Percentiles rank a stretch among this genome's conserved stretches.
These are phyloP conservation scores for Cherax destructor DNA, from an alignment of 1,140 invertebrate genomes.

Conservation along the genomic window DNA sequence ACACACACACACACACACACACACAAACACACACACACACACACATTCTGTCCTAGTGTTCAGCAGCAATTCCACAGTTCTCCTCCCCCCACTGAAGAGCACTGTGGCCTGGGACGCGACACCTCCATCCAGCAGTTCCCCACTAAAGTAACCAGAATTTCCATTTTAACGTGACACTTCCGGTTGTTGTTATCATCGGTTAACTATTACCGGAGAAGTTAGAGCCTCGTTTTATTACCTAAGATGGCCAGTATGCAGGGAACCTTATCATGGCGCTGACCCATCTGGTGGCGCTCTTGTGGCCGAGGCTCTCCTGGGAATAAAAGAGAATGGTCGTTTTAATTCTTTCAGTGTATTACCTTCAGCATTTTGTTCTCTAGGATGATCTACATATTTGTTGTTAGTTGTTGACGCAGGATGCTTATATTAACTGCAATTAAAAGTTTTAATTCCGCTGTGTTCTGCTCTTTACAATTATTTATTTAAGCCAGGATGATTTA, in stretches of 20 bases:
- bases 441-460: too few relatives aligned
- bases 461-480: background rate
- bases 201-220: conserved; percentile 2
- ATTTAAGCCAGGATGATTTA: too few relatives aligned
- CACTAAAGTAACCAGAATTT: background rate
- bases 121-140: background rate
- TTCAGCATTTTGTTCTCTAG: background rate
- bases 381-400: background rate
- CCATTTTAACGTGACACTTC: conserved; percentile 10
- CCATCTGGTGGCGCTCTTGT: conserved; percentile 1
- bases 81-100: background rate
- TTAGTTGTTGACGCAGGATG: too few relatives aligned
- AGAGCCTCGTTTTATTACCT: background rate
- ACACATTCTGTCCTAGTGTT: background rate
- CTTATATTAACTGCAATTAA: too few relatives aligned
- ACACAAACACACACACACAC: background rate
- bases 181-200: conserved; percentile 7
- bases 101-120: background rate
- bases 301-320: background rate
- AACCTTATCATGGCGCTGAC: background rate
- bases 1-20: background rate
- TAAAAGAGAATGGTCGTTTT: background rate
- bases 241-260: background rate
- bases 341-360: background rate
- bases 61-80: background rate